A percentile compares a stretch with the other conserved stretches of the same genome.
Conservation (phyloP, 2,113 vertebrate species). For the Neoarius graeffei region DNA sequence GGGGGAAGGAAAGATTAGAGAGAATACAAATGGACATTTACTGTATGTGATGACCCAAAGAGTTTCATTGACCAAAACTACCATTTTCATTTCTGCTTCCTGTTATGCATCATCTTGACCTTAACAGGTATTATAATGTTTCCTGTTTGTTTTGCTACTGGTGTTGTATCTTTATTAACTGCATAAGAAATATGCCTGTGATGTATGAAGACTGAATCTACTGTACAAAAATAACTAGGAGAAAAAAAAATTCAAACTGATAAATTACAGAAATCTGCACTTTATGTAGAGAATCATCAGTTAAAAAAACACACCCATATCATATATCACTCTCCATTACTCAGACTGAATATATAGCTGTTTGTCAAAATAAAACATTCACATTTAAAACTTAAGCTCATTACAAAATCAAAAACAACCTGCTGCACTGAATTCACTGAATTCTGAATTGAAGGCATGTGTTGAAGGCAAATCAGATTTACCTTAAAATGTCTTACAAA, state of each 20-base stretch:
- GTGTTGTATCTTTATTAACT: neutral
- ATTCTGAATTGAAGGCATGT: slow-evolving; percentile 9
- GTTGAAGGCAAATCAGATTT: neutral
- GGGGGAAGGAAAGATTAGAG: slow-evolving; percentile 21
- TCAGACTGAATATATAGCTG: slow-evolving; percentile 15
- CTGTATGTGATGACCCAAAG: neutral
- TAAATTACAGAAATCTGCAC: neutral
- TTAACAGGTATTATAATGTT: neutral
- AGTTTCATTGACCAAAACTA: neutral
- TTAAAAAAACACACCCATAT: neutral
- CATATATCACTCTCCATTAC: neutral
- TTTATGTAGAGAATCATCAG: neutral
- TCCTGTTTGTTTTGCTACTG: neutral
- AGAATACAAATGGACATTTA: neutral
- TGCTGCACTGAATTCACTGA: slow-evolving; percentile 14
- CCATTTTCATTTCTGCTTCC: neutral
- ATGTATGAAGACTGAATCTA: neutral
- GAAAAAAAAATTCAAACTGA: neutral
- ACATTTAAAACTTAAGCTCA: slow-evolving; percentile 24
- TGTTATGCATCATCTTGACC: neutral
- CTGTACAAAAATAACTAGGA: neutral
- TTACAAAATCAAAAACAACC: slow-evolving; percentile 25
- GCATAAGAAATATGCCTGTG: neutral
- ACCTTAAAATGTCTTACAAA: neutral
- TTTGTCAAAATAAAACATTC: slow-evolving; percentile 33